Evolutionary conservation across 2,888 invertebrate genomes (phyloP), one percentile per base, ranked within the genome.

Genomic region (Sipunculus nudus): DNA sequence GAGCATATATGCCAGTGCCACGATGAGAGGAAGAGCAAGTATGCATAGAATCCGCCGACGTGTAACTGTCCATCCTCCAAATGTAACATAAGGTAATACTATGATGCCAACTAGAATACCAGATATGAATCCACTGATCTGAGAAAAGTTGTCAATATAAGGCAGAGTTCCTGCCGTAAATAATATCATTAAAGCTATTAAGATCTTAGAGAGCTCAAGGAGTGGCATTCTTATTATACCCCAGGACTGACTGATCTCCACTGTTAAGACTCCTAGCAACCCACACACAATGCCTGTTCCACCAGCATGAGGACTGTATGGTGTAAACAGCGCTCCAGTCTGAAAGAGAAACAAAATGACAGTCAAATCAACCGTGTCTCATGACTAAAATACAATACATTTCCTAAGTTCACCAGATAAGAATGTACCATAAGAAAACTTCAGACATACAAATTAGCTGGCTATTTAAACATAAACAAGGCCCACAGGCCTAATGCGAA

Each of bases 201-300:
- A 16, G 10, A 75, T 38, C 56, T 75, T 75, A 1, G 47, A 32
- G 13, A 75, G 46, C 46, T 75, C 77, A 40, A 40, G 47, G 31
- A 40, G 38, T 2, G 75, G 75, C 21, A 54, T 59, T 2, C 61
- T 41, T n/a, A 78, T 63, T 19, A 75, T 39, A 8, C 47, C 52
- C 77, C 77, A 78, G 38, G 76, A 75, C 53, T 76, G 75, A 5
- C 70, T 23, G 5, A 78, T 68, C 50, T 78, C 77, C 28, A 74
- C 64, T 1, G 69, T 47, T 2, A 71, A 53, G 6, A 77, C 73
- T 4, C 75, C 75, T 0, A 76, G 31, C 53, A 75, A 65, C 8
- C 75, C 77, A 40, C 65, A 73, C n/a, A 75, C 61, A 3, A 74
- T 68, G 10, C 72, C 72, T 13, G 69, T 70, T 23, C 68, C 68